These are phyloP conservation scores for Galago senegalensis DNA, from an alignment of 2,797 vertebrate species.

Conservation along the genomic window DNA sequence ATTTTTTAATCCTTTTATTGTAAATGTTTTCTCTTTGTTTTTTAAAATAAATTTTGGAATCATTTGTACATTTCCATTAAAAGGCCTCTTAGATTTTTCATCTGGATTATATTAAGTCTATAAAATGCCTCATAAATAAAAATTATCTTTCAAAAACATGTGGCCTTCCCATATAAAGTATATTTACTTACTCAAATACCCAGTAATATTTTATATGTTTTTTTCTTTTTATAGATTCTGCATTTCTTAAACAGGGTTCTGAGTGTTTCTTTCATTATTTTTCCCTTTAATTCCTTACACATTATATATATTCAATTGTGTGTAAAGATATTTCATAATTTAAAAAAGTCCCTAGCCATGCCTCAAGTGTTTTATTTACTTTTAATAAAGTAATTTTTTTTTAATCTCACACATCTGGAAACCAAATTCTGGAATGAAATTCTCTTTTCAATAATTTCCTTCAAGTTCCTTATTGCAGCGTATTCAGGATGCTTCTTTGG, in stretches of 20 bases:
- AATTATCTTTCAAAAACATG: background rate
- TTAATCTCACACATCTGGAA: no score
- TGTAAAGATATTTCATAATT: background rate
- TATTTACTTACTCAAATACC: conserved; percentile 15
- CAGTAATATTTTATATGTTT: background rate
- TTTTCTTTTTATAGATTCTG: conserved; percentile 16
- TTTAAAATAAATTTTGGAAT: conserved; percentile 12
- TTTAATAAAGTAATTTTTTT: background rate
- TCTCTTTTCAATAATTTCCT: conserved; percentile 24
- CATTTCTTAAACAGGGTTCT: background rate
- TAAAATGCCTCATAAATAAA: background rate
- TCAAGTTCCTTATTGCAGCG: background rate
- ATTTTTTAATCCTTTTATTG: background rate
- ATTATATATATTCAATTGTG: background rate
- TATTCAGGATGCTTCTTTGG: background rate
- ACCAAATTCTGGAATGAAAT: no score
- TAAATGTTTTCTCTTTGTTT: background rate
- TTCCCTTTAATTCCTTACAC: background rate
- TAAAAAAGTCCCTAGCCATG: background rate
- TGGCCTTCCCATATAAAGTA: background rate
- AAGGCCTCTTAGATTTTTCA: background rate
- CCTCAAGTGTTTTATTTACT: background rate
- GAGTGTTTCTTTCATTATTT: background rate
- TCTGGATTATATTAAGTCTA: background rate
- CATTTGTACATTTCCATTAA: background rate